These are phyloP conservation scores for Falco berigora DNA, from an alignment of 2,797 vertebrate species.

Conservation along the genomic window DNA sequence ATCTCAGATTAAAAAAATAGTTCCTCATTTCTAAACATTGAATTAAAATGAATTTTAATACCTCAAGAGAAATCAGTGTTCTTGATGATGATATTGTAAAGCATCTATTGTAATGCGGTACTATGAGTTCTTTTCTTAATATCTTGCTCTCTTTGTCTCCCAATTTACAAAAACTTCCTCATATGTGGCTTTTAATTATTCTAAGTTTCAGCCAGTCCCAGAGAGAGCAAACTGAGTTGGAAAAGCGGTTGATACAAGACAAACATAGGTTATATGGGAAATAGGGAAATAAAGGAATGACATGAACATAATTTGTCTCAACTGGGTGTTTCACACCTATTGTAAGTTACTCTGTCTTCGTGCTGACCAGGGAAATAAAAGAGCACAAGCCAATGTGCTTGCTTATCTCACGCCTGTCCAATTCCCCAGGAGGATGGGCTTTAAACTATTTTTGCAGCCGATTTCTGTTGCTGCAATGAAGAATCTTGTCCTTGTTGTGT, in stretches of 20 bases:
- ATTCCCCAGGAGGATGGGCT: not conserved
- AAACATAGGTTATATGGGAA: not conserved
- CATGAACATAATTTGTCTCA: slow-evolving; percentile 4
- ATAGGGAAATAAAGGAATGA: not conserved
- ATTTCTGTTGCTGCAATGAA: not conserved
- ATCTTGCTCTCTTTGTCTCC: not conserved
- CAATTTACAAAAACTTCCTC: not conserved
- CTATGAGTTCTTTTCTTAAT: not conserved
- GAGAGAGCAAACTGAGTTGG: not conserved
- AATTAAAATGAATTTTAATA: not conserved
- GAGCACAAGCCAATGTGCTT: not conserved
- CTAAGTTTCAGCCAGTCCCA: not conserved
- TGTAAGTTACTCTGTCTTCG: not conserved
- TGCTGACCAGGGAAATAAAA: not conserved
- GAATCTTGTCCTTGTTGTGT: not conserved
- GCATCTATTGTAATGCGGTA: accelerated
- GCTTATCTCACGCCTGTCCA: not conserved
- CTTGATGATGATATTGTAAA: not conserved
- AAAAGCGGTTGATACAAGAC: not conserved
- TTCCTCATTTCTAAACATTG: not conserved
- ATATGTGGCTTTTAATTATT: not conserved
- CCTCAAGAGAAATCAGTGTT: not conserved
- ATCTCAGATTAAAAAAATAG: not conserved
- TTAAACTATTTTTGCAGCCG: not conserved
- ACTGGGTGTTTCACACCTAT: not conserved